These are phyloP conservation scores for Addax nasomaculatus DNA, from an alignment of 2,113 vertebrate genomes.

Conservation along the genomic window DNA sequence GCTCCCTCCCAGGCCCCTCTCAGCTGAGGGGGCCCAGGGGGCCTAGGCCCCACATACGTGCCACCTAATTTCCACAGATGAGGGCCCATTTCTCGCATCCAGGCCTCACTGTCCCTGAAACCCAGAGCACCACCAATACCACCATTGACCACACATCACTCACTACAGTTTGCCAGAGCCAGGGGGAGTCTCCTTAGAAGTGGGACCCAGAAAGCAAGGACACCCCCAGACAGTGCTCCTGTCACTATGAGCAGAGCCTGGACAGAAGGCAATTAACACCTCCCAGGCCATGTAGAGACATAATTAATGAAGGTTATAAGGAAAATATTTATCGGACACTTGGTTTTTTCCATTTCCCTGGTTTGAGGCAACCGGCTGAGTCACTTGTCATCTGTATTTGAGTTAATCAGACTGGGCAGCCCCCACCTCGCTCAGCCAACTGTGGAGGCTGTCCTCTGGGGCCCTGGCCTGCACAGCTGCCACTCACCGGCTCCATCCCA, in stretches of 20 bases:
- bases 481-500: rapidly evolving
- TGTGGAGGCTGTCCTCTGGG: background rate
- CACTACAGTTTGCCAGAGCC: background rate
- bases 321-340: background rate
- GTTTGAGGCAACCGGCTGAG: background rate
- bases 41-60: background rate
- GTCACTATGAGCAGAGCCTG: background rate
- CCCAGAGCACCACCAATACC: background rate
- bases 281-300: background rate
- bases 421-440: background rate
- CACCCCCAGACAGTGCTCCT: rapidly evolving
- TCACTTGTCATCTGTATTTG: background rate
- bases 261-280: background rate
- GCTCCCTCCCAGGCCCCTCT: background rate
- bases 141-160: background rate
- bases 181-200: background rate
- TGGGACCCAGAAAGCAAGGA: background rate
- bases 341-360: slow-evolving; percentile 47
- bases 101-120: background rate
- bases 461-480: rapidly evolving
- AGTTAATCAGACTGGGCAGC: background rate
- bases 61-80: background rate
- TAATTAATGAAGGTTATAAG: background rate
- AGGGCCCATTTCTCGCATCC: background rate
- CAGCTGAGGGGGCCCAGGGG: background rate